A percentile compares a stretch with the other conserved stretches of the same genome.
Conservation (phyloP, 37 sponge, comb jelly and placozoan genomes). For the Amphimedon queenslandica region DNA sequence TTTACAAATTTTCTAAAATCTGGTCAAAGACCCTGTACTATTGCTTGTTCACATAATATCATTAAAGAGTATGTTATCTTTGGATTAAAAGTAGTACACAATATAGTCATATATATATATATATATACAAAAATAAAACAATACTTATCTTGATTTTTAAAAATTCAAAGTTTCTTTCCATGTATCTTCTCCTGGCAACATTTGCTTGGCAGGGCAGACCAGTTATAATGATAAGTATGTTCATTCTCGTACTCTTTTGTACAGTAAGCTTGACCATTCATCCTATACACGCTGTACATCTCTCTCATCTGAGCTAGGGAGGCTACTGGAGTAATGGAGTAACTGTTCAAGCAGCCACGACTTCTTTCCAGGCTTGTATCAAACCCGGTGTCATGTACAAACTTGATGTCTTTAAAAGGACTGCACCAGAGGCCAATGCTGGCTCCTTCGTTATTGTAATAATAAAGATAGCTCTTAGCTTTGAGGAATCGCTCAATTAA, state of each 20-base stretch:
- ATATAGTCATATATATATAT: too few species aligned
- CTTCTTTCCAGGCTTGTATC: background rate
- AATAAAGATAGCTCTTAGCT: background rate
- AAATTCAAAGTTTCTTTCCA: background rate
- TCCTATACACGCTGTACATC: background rate
- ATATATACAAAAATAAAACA: background rate
- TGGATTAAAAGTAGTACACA: too few species aligned
- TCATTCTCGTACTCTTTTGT: background rate
- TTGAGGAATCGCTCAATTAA: background rate
- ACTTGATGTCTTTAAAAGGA: background rate
- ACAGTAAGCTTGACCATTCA: background rate
- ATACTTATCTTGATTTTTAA: background rate
- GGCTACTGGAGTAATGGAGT: background rate
- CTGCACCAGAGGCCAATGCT: background rate
- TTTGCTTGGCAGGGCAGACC: background rate
- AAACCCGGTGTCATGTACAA: background rate
- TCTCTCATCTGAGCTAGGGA: background rate
- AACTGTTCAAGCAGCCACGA: slow-evolving; percentile 5
- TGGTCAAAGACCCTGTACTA: too few species aligned
- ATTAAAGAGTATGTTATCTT: too few species aligned
- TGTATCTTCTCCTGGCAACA: background rate
- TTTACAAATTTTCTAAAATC: too few species aligned
- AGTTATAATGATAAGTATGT: background rate
- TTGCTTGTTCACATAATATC: too few species aligned
- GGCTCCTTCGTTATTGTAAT: background rate